Base-by-base conservation (phyloP, 2,113 vertebrate genomes). In the Taurulus bubalis region DNA sequence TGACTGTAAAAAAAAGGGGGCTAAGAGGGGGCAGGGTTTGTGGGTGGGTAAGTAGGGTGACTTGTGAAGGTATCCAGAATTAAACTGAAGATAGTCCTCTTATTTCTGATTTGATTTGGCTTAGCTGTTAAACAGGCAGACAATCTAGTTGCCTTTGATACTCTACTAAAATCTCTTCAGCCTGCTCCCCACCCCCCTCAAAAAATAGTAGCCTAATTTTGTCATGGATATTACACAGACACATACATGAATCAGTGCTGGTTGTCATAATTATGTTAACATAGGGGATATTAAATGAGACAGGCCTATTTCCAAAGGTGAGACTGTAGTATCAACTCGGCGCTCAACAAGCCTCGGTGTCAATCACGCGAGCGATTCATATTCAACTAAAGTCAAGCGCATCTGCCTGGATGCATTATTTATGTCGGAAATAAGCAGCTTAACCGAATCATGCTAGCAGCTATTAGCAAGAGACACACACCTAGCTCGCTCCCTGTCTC, bases 321-420 rank as follows among this genome's bases (percentile, higher is more conserved):
- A 93, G 90, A 64, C 81, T 86, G 87, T 87, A 77, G 90, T 93
- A 89, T 89, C 89, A 86, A 91, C 90, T 83, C 76, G 40, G 83
- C 83, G 86, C 92, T 94, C 90, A 87, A 93, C 93, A 90, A 93
- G 90, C 90, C 90, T 84, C 72, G 40, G 76, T 91, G 94, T 94
- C 94, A 95, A 93, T 94, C 93, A 95, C 8, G 76, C 87, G 0
- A 59, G 80, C 66, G 82, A 89, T 92, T 94, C 86, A 90, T 90
- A 91, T 95, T 94, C 91, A 92, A 87, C 89, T 75, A 89, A 93
- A 95, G 94, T 94, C 89, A 91, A 91, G 92, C 91, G 83, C 90
- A 91, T 94, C 93, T 93, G 94, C 90, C 93, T 89, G 91, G 89
- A 94, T 95, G 92, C 93, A 95, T 95, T 94, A 94, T 94, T 95